Evolutionary conservation across 1,140 invertebrate genomes (phyloP), one percentile per base, ranked within the genome.

Genomic region (Mya arenaria): DNA sequence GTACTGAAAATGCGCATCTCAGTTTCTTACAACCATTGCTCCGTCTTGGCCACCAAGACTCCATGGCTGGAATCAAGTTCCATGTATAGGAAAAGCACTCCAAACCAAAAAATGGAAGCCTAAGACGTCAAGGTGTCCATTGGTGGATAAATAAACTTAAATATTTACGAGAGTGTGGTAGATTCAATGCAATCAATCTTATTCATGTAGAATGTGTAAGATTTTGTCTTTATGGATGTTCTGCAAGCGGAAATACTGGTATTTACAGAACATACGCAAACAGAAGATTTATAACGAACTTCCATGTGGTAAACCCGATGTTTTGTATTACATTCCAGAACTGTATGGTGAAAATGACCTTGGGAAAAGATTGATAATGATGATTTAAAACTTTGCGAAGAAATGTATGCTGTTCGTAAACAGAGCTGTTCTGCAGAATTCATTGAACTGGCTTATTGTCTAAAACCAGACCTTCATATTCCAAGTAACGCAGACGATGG

Each of bases 21-120:
- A 34, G n/a, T 65, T 32, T 80, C 19, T 32, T 84, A 17, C 82
- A 79, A 48, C 56, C 52, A 8, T 79, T 79, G 30, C 73, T 84
- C 41, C 10, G 72, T 25, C 36, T 66, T 44, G 32, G 52, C 56
- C 17, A 44, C n/a, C 55, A 19, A 30, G 81, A 77, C 44, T 19
- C 25, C 30, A 66, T 77, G 69, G 56, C 77, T 25, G 52, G 78
- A 19, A 19, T 74, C 28, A 71, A 65, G 74, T 65, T 80, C 80
- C 58, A 65, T 74, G 48, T 84, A 73, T 41, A 77, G 78, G 13
- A 73, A 81, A 52, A 84, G 78, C 65, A 73, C 69, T 23, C 5
- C 56, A 55, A 84, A 84, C 39, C 78, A 84, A 34, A 28, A 78
- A 25, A 82, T 82, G 48, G 78, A 84, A 84, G 10, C 55, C 72